These are phyloP conservation scores for Chrysolina americana DNA, from an alignment of 2,888 invertebrate genomes.

Conservation along the genomic window DNA sequence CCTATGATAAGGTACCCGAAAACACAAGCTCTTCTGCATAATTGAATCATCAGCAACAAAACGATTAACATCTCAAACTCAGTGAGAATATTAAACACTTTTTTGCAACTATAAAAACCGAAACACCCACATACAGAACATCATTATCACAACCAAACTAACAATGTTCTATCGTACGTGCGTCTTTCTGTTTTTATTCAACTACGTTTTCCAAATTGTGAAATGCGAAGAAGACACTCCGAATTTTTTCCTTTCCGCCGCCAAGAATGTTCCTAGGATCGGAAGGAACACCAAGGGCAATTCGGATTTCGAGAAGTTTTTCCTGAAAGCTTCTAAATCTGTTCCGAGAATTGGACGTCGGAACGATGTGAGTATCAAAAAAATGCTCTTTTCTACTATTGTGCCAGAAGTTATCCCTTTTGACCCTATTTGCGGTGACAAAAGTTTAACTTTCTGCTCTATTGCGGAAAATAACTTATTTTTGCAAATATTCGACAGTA, in stretches of 20 bases:
- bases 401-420: no score
- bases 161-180: constrained; percentile 32
- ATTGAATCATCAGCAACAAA: neutral
- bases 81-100: neutral
- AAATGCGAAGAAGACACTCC: constrained; percentile 41
- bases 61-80: neutral
- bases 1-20: neutral
- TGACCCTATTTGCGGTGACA: no score
- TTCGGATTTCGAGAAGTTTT: constrained; percentile 69
- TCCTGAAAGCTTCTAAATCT: constrained; percentile 70
- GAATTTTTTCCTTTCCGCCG: constrained; percentile 63
- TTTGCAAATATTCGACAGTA: no score
- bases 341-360: constrained; percentile 70
- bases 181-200: constrained; percentile 25
- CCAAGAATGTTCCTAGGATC: constrained; percentile 66
- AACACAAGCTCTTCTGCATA: neutral
- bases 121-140: neutral
- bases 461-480: no score
- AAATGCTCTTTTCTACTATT: neutral
- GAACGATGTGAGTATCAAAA: constrained; percentile 57
- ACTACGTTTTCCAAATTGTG: constrained; percentile 8
- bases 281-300: constrained; percentile 61
- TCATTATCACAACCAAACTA: neutral
- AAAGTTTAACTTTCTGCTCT: no score
- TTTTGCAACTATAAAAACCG: neutral